A percentile compares a stretch with the other conserved stretches of the same genome.
These are phyloP conservation scores for Nomada ruficornis DNA, from an alignment of 2,888 invertebrate genomes.

Conservation along the genomic window DNA sequence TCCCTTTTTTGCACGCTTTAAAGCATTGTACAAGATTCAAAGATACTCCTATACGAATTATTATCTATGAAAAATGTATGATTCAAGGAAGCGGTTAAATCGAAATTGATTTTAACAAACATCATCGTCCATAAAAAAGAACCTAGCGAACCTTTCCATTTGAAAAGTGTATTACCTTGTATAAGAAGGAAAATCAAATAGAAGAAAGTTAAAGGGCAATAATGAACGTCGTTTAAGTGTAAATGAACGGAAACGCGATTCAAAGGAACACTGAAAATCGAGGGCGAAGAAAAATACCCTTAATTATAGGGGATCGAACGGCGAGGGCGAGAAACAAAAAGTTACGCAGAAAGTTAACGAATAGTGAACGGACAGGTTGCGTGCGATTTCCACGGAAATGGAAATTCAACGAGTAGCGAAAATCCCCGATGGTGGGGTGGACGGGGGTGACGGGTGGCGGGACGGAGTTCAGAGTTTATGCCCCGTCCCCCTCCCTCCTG, in stretches of 20 bases:
- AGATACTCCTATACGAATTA: too few relatives aligned
- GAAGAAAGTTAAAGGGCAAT: neutral
- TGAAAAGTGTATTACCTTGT: too few relatives aligned
- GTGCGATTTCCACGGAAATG: constrained; percentile 74
- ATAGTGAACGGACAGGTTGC: constrained; percentile 52
- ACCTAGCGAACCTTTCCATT: too few relatives aligned
- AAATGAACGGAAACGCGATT: constrained; percentile 2
- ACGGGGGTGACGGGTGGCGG: constrained; percentile 63
- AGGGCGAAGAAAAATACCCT: constrained; percentile 17
- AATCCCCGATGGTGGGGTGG: constrained; percentile 64
- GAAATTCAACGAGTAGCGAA: constrained; percentile 72
- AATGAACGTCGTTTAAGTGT: neutral
- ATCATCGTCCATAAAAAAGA: too few relatives aligned
- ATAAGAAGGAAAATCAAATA: too few relatives aligned
- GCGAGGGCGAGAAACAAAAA: constrained; percentile 59
- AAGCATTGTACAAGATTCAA: too few relatives aligned
- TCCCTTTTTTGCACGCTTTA: too few relatives aligned
- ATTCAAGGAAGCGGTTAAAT: too few relatives aligned
- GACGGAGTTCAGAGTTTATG: constrained; percentile 79
- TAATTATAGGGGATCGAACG: constrained; percentile 11
- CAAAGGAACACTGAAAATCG: neutral
- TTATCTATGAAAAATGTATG: too few relatives aligned
- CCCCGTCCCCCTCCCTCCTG: constrained; percentile 83
- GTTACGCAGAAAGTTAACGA: constrained; percentile 62
- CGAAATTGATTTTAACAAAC: too few relatives aligned